Base-by-base conservation (phyloP, 2,888 invertebrate species). In the Drosophila yooni region DNA sequence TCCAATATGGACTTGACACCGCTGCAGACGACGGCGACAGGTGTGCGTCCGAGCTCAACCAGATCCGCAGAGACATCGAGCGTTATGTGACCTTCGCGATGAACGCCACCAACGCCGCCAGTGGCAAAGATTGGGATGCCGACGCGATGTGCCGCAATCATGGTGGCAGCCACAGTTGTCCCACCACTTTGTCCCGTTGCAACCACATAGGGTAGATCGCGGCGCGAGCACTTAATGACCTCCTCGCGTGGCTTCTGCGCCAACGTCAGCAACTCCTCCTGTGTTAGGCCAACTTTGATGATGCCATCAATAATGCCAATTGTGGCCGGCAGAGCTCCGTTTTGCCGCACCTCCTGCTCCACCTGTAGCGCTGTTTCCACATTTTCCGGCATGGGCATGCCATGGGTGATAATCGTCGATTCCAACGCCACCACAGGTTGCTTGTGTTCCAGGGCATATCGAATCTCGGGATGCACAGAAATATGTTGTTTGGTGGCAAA, bases 1-100 rank as follows among this genome's bases (percentile, higher is more conserved):
- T 99, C 99, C 68, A 99, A 94, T 85, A 99, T 99, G 27, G 99
- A 99, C 94, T 99, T 99, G 64, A 99, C 96, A 1, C 99, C 99
- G 89, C 99, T 97, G 82, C 98, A 99, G 3, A 99, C 96, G 8
- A 99, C 98, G 53, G 97, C 95, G 0, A 99, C 96, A 18, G 96
- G 96, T 73, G 96, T 97, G 68, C 96, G 95, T 1, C 98, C 97
- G 61, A 99, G 94, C 93, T 99, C 99, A 10, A 95, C 95, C 59
- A 99, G 94, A 94, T 99, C 99, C 0, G 99, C 98, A 73, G 99
- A 99, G 61, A 99, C 94, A 92, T 99, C 99, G 93, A 98, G 94
- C 50, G 97, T 96, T n/a, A 93, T 92, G 91, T 98, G 96, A 0
- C 96, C 98, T 54, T 96, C 96, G 8, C 98, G 95, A 93, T 99